Evolutionary conservation across 2,113 vertebrate species (phyloP).

Genomic region (Larimichthys polyactis): DNA sequence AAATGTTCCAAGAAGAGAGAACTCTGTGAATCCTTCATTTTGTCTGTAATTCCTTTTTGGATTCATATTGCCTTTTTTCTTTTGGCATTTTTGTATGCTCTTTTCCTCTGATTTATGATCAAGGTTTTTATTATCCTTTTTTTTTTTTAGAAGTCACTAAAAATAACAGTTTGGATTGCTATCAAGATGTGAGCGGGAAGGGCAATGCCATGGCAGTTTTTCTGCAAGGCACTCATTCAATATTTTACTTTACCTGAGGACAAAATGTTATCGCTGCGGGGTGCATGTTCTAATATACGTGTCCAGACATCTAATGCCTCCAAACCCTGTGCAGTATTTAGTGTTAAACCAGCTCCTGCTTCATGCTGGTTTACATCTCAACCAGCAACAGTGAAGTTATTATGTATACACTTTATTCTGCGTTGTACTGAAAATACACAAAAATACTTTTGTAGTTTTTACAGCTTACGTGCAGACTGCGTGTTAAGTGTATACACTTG

Average conservation of each 20-base stretch:
- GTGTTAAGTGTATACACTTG: too few relatives aligned
- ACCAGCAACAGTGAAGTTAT: too few relatives aligned
- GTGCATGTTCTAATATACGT: too few relatives aligned
- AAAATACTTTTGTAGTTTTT: too few relatives aligned
- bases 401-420: too few relatives aligned
- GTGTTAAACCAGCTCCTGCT: not conserved
- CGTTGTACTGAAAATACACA: too few relatives aligned
- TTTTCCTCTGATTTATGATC: not conserved
- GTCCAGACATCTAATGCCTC: not conserved
- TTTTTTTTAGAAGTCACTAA: not conserved
- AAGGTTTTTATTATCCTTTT: not conserved
- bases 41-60: not conserved
- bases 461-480: too few relatives aligned
- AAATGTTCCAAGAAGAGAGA: conserved; percentile 12
- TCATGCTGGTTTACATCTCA: too few relatives aligned
- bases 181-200: not conserved
- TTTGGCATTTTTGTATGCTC: not conserved
- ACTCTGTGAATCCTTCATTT: not conserved
- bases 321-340: not conserved
- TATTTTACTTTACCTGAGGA: not conserved
- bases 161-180: conserved; percentile 12
- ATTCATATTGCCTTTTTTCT: not conserved
- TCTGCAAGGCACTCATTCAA: not conserved
- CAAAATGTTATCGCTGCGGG: too few relatives aligned
- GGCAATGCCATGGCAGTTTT: not conserved